Conservation (phyloP, 1,140 invertebrate genomes). For the Drosophila arizonae region DNA sequence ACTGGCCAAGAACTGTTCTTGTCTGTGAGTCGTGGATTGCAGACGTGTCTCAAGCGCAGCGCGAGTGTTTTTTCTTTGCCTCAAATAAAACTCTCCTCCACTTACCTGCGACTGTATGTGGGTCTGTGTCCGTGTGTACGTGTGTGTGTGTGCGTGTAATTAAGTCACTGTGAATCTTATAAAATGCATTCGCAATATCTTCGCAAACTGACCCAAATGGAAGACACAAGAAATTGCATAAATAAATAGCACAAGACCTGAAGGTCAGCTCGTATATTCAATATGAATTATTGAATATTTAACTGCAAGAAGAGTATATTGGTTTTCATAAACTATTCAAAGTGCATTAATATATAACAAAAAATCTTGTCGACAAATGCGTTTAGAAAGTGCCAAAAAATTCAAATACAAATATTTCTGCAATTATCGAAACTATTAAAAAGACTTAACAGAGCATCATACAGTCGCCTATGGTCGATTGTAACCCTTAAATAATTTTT, state of each 20-base stretch:
- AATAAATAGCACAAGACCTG: constrained; percentile 9
- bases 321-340: background rate
- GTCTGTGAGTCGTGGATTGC: constrained; percentile 44
- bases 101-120: background rate
- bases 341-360: too few species aligned
- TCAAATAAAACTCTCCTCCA: background rate
- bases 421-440: too few species aligned
- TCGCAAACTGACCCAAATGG: constrained; percentile 15
- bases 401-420: too few species aligned
- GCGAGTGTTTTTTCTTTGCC: constrained; percentile 4
- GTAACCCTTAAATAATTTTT: background rate
- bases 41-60: constrained; percentile 38
- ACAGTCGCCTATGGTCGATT: background rate
- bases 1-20: constrained; percentile 44
- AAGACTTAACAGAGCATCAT: too few species aligned
- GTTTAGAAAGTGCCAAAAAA: too few species aligned
- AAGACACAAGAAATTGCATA: constrained; percentile 7
- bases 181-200: constrained; percentile 22
- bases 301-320: background rate
- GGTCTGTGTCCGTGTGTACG: background rate
- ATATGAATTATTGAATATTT: constrained; percentile 1
- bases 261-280: constrained; percentile 22
- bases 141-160: background rate
- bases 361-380: too few species aligned
- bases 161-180: constrained; percentile 3